These are phyloP conservation scores for Polyommatus icarus DNA, from an alignment of 2,888 invertebrate genomes.

Conservation along the genomic window DNA sequence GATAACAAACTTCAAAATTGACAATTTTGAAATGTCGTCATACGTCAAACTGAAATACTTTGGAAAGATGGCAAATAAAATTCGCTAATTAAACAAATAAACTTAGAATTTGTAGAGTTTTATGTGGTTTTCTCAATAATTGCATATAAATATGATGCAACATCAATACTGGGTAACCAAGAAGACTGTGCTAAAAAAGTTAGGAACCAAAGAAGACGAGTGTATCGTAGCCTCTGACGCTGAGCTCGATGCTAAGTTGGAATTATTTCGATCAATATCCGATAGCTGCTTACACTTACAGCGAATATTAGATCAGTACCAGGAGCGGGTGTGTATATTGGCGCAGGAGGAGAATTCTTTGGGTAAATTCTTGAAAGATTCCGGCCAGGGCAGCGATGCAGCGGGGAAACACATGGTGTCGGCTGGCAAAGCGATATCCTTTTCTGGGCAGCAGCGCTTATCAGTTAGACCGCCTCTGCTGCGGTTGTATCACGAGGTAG, in stretches of 20 bases:
- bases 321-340: slow-evolving; percentile 93
- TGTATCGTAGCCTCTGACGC: slow-evolving; percentile 98
- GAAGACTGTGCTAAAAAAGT: slow-evolving; percentile 94
- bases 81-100: slow-evolving; percentile 3
- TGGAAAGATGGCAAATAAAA: not conserved
- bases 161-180: slow-evolving; percentile 99
- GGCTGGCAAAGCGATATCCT: slow-evolving; percentile 92
- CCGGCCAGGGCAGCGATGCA: slow-evolving; percentile 94
- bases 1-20: slow-evolving; percentile 1
- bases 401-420: slow-evolving; percentile 81
- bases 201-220: slow-evolving; percentile 98
- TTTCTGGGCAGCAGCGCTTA: slow-evolving; percentile 95
- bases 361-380: slow-evolving; percentile 96
- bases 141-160: slow-evolving; percentile 82
- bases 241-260: slow-evolving; percentile 97
- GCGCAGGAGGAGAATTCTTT: slow-evolving; percentile 97
- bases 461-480: slow-evolving; percentile 91
- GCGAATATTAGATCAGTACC: slow-evolving; percentile 94
- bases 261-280: slow-evolving; percentile 94
- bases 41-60: not conserved
- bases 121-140: not conserved
- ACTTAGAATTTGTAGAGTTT: slow-evolving; percentile 27
- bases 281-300: slow-evolving; percentile 93
- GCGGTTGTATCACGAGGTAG: slow-evolving; percentile 96
- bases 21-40: not conserved